Evolutionary conservation across 1,140 invertebrate genomes (phyloP), one percentile per base, ranked within the genome.

Genomic region (Chironomus tepperi): DNA sequence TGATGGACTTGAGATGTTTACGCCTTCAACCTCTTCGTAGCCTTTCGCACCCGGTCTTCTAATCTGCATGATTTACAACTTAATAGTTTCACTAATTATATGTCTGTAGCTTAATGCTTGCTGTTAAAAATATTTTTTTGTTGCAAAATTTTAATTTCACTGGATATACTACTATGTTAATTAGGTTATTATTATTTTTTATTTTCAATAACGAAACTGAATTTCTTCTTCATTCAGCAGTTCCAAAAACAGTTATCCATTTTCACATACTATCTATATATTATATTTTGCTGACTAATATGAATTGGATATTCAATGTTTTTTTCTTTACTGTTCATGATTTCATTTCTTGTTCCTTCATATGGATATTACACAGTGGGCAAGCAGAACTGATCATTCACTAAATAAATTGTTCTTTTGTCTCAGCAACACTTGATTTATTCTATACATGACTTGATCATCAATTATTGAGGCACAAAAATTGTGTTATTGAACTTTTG

Each of bases 1-100:
- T 70, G 16, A 16, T 16, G 65, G 8, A 70, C 19, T 77, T 87
- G 84, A 16, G 2, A 70, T 21, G 10, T 19, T 70, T 18, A 70
- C 65, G 2, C 65, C 65, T 21, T 70, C 65, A 18, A 70, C 16
- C 12, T 70, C 65, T 10, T 70, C 65, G 10, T 70, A 70, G 10
- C 19, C 65, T 70, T 21, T 70, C 9, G 65, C 65, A 19, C 65
- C 65, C 2, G 65, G 16, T 70, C 65, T 70, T 7, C 65, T 15
- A 19, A 70, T 70, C 18, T 21, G 16, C 65, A 70, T 70, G 24
- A 34, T 34, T 34, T 34, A 34, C 24, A 34, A 5, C 24, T 34
- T 34, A 34, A 34, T 2, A 19, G 65, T 70, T 70, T 18, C 65
- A 70, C 16, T 70, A 57, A 57, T 34, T 57, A 12, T 12, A n/a